A percentile compares a stretch with the other conserved stretches of the same genome.
phyloP scores from a whole-genome alignment of 2,797 vertebrate species.

The Phoeniculus purpureus region DNA sequence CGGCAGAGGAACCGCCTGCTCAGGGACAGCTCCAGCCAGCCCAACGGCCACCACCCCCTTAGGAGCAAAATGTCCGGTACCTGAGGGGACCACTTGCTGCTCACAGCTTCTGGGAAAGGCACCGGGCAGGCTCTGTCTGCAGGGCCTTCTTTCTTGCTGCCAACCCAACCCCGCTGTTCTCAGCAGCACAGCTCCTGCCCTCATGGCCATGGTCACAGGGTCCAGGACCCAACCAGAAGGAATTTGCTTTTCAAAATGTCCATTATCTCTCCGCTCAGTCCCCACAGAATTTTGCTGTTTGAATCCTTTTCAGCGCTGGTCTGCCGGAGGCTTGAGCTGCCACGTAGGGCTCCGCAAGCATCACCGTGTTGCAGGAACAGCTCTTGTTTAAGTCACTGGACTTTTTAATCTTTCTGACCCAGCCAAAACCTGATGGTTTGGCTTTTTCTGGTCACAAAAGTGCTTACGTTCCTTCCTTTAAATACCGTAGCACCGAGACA shows the following conservation, averaged over 20 bases:
- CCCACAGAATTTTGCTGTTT: background rate
- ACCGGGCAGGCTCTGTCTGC: fast-evolving
- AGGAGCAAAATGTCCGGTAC: background rate
- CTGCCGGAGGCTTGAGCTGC: background rate
- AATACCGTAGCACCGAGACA: background rate
- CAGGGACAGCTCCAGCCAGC: background rate
- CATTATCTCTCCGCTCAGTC: background rate
- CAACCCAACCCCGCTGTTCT: background rate
- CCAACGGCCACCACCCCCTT: background rate
- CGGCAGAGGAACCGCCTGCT: background rate
- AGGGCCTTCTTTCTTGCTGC: background rate
- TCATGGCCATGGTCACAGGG: fast-evolving
- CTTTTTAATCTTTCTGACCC: background rate
- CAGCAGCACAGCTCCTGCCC: fast-evolving
- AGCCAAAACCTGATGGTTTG: fast-evolving
- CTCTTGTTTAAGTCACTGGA: background rate
- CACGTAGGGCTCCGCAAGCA: background rate
- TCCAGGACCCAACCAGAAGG: background rate
- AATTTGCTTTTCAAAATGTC: background rate
- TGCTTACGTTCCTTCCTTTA: background rate
- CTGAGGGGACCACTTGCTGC: background rate
- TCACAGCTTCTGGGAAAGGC: background rate
- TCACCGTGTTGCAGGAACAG: background rate
- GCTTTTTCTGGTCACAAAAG: background rate
- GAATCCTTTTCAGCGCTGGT: background rate